Evolutionary conservation across 2,888 invertebrate species (phyloP), one percentile per base, ranked within the genome.

Genomic region (Aleiodes testaceus): DNA sequence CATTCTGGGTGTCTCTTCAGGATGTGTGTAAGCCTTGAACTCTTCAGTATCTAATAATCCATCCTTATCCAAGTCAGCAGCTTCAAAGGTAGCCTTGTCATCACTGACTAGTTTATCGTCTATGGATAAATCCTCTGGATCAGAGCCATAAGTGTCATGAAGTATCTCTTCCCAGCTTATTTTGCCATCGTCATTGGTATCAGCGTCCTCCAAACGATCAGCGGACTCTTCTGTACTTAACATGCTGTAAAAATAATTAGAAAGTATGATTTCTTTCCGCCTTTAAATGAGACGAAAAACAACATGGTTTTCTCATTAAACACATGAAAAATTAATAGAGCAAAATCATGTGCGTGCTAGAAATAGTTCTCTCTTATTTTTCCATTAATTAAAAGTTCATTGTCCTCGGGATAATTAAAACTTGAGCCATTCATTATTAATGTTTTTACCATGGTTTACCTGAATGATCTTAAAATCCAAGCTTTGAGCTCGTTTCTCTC

Each of bases 401-500:
- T 36, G 36, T 36, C 36, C 36, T 11, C 20, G 42, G 16, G 20
- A 53, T 11, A 47, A 42, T 42, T 74, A 18, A 45, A 6, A 49
- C 9, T 26, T 26, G 4, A 26, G 36, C 9, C 36, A 36, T 36
- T 9, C 36, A 36, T 36, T 36, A 36, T 36, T 36, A 36, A 36
- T 36, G 7, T 6, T 6, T 36, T 36, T 36, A 6, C 9, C 36
- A 7, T 9, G 42, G 14, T 42, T 88, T 89, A 94, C 93, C 90
- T 91, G 88, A 98, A 98, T 14, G 98, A 97, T 79, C 94, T 91
- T 77, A 97, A 88, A 81, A 99, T 97, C 98, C 98, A 99, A 3
- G 94, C 91, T 85, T 93, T 94, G 9, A 99, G 89, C 87, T 99
- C 98, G 67, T 91, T 89, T 72, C 93, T 90, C 86, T 94, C 94